Conservation (phyloP, 2,797 vertebrate species). For the Pseudocheirus occidentalis region DNA sequence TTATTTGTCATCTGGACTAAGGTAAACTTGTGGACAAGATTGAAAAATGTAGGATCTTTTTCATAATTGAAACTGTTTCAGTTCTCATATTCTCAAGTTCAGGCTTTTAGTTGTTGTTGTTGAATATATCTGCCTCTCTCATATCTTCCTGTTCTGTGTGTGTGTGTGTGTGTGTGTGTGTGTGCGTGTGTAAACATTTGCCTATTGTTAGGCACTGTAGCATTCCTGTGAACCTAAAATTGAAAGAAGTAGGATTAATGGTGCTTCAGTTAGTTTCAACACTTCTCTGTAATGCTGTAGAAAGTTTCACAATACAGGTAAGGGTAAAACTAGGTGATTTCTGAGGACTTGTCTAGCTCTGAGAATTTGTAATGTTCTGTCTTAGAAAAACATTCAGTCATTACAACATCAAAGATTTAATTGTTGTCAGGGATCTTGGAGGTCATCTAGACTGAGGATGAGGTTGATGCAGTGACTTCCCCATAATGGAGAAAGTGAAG, state of each 20-base stretch:
- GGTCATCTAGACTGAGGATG: background rate
- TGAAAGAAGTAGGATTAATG: background rate
- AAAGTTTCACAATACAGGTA: background rate
- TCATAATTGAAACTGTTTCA: background rate
- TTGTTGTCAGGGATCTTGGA: background rate
- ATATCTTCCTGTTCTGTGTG: background rate
- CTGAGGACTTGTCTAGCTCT: background rate
- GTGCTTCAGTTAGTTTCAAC: background rate
- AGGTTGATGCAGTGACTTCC: background rate
- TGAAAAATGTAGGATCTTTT: background rate
- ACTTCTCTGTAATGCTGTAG: background rate
- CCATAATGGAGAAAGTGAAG: background rate
- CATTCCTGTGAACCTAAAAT: background rate
- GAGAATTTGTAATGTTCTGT: background rate
- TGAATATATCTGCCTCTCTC: background rate
- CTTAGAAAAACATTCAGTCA: background rate
- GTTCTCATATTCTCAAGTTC: background rate
- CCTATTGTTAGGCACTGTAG: background rate
- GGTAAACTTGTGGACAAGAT: slow-evolving; percentile 3
- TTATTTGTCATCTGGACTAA: background rate
- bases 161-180: too few relatives aligned
- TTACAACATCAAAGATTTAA: background rate
- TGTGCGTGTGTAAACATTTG: background rate
- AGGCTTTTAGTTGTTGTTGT: background rate
- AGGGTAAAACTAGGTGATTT: background rate